Evolutionary conservation across 2,888 invertebrate species (phyloP).

Genomic region (Trichopoda pennipes): DNA sequence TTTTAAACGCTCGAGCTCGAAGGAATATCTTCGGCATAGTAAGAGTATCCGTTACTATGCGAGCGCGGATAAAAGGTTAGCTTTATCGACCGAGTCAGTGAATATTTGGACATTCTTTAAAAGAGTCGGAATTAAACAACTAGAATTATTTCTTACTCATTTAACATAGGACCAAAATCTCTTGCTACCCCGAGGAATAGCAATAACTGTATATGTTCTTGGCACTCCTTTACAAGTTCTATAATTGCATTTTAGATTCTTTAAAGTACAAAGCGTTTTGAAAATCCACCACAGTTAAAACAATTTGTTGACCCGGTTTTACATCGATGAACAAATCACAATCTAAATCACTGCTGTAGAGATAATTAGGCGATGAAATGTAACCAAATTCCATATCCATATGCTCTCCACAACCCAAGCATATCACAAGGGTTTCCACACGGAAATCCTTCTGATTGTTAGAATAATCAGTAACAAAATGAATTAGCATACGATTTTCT

Average conservation of each 20-base stretch:
- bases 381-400: slow-evolving; percentile 82
- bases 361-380: slow-evolving; percentile 85
- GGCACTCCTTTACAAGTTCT: slow-evolving; percentile 83
- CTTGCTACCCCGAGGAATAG: no score
- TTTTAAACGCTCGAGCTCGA: no score
- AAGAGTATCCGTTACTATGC: no score
- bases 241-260: slow-evolving; percentile 65
- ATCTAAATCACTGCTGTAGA: slow-evolving; percentile 83
- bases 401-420: slow-evolving; percentile 89
- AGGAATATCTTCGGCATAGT: no score
- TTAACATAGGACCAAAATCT: no score
- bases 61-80: no score
- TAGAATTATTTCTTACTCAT: no score
- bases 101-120: no score
- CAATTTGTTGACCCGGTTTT: slow-evolving; percentile 85
- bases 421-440: slow-evolving; percentile 88
- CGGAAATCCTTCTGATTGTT: slow-evolving; percentile 86
- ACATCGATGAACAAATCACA: slow-evolving; percentile 91
- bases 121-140: no score
- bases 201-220: no score
- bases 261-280: slow-evolving; percentile 83
- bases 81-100: no score
- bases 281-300: slow-evolving; percentile 85
- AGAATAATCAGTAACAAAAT: slow-evolving; percentile 84
- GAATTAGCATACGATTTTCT: slow-evolving; percentile 81